Evolutionary conservation across 2,797 vertebrate species (phyloP), one percentile per base, ranked within the genome.

Genomic region (Dryobates pubescens): DNA sequence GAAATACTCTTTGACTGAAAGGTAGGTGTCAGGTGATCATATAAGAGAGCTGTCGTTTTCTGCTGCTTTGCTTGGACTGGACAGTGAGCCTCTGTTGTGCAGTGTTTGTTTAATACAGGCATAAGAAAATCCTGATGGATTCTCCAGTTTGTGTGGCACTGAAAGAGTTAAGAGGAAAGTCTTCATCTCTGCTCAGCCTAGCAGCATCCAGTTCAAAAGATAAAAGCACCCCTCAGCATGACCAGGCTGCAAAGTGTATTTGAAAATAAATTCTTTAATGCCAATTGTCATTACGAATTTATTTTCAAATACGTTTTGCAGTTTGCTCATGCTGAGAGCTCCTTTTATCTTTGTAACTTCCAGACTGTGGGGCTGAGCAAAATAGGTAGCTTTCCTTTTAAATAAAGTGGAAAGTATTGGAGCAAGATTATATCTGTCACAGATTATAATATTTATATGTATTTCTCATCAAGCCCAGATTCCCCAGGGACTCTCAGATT

Each of bases 201-300:
- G 70, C 71, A 94, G 71, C 57, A 94, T 61, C 71, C 53, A 90
- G 62, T 86, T 84, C 57, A 88, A 83, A 93, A 93, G 78, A 94
- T 80, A 43, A 72, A 96, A 96, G 87, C 41, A 85, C 7, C 11
- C 65, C 80, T 92, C 90, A 93, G 43, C 4, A 22, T 75, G 74
- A 96, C 53, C 79, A 82, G 90, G 41, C 70, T 89, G 79, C 24
- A 4, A 49, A 80, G 78, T 68, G 16, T 91, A 78, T 95, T 96
- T 95, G 84, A 90, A 90, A 96, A 95, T 41, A 92, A 89, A 90
- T 82, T 88, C 68, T 87, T 94, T 86, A 87, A 88, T 90, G 74
- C 80, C 88, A 84, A 69, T 92, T 95, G 67, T 87, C 93, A 89
- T 80, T 82, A 91, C 0, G 8, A 69, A 91, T 96, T 95, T 86